Base-by-base conservation (phyloP, 2,797 vertebrate genomes). In the Atherinosoma microstoma region DNA sequence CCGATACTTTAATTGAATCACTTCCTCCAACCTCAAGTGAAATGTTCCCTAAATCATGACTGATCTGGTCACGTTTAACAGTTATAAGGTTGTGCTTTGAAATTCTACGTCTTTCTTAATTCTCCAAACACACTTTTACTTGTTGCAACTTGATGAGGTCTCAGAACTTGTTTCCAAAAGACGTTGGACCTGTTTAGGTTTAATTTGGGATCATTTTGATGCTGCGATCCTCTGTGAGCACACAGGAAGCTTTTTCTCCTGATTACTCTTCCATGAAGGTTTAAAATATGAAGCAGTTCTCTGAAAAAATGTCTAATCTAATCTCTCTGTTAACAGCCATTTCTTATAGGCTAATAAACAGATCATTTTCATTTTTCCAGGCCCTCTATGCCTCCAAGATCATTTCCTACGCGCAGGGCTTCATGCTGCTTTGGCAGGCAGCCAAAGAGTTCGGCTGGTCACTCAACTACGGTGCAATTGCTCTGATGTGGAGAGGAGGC, bases 311-410 rank as follows among this genome's bases (percentile, higher is more conserved):
- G 6, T 45, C 47, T 51, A n/a, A 24, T 24, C 7, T 9, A 10
- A 4, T 22, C 2, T 49, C 9, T 49, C 47, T 22, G 3, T 49
- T n/a, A 7, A 22, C 47, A 13, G 15, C 1, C 27, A 1, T 54
- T 30, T 54, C 27, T 18, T 45, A 18, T 6, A 45, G 18, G 42
- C 42, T 45, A 1, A 18, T 59, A 15, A 12, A 58, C 6, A 15
- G 1, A n/a, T 8, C 6, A 54, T 35, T 42, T 47, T n/a, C 18
- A n/a, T 9, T n/a, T 47, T 32, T 75, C 20, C 51, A 99, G 98
- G 98, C 98, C 30, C 95, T 99, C 8, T 99, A 99, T 0, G 98
- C 96, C 15, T 99, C 98, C 84, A 99, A 99, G 94, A 99, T 99
- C 66, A 99, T 99, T 86, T 99, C 98, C 0, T 99, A 99, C 0